These are phyloP conservation scores for Oryzias woworae DNA, from an alignment of 2,113 vertebrate genomes.

Conservation along the genomic window DNA sequence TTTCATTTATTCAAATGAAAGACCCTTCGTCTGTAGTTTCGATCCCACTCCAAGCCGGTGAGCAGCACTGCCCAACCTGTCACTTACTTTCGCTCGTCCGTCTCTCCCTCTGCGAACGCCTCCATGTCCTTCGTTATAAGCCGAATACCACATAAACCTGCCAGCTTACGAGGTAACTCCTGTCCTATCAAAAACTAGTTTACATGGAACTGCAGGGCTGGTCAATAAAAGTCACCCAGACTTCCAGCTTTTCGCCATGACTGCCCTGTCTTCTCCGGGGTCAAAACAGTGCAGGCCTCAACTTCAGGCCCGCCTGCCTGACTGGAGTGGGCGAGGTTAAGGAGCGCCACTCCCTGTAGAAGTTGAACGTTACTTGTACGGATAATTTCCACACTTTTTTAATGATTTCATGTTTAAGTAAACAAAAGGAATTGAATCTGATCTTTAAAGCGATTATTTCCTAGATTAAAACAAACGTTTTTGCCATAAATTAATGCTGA, in stretches of 20 bases:
- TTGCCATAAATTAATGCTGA: too few relatives aligned
- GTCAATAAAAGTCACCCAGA: conserved; percentile 10
- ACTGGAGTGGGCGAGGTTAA: conserved; percentile 40
- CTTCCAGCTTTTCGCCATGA: conserved; percentile 43
- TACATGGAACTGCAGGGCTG: background rate
- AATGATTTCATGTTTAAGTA: too few relatives aligned
- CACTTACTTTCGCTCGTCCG: conserved; percentile 72
- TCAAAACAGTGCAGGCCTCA: conserved; percentile 53
- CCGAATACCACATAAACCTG: conserved; percentile 14
- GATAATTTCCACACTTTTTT: background rate
- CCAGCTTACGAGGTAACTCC: conserved; percentile 38
- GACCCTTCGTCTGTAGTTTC: background rate
- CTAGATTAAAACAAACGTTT: too few relatives aligned
- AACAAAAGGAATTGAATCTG: too few relatives aligned
- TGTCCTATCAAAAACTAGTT: background rate
- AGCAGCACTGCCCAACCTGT: background rate
- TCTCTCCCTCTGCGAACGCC: conserved; percentile 58
- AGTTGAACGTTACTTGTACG: background rate
- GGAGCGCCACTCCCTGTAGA: conserved; percentile 2
- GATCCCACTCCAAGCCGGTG: background rate
- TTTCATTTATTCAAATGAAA: too few relatives aligned
- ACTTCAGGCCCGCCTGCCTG: conserved; percentile 16
- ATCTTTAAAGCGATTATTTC: background rate
- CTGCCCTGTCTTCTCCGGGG: conserved; percentile 10
- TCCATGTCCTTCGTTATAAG: conserved; percentile 66